A percentile compares a stretch with the other conserved stretches of the same genome.
Evolutionary conservation across 1,140 invertebrate genomes (phyloP).

Genomic region (Carposina sasakii): DNA sequence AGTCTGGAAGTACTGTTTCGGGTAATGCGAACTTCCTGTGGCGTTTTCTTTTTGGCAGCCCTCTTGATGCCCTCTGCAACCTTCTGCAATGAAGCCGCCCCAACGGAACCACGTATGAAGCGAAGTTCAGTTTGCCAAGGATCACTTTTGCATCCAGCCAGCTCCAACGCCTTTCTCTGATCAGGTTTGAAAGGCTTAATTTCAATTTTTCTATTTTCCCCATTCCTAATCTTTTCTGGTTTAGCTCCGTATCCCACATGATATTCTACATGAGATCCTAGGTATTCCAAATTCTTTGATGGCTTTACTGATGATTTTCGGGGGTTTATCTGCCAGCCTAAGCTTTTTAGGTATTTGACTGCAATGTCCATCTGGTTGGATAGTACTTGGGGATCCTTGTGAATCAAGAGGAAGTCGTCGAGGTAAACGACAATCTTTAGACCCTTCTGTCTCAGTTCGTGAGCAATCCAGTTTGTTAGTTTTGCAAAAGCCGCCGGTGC

Average conservation of each 20-base stretch:
- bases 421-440: background rate
- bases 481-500: slow-evolving; percentile 27
- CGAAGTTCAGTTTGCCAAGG: slow-evolving; percentile 41
- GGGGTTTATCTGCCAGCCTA: background rate
- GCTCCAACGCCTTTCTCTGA: background rate
- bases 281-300: background rate
- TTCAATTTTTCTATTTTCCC: background rate
- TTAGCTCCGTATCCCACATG: background rate
- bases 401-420: background rate
- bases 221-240: background rate
- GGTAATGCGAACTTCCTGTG: background rate
- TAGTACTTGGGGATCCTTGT: background rate
- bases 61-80: slow-evolving; percentile 29
- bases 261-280: too few species aligned
- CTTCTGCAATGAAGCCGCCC: slow-evolving; percentile 40
- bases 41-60: slow-evolving; percentile 5
- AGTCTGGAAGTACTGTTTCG: background rate
- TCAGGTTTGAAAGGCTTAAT: background rate
- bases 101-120: slow-evolving; percentile 70
- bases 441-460: background rate
- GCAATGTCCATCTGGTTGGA: background rate
- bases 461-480: slow-evolving; percentile 28
- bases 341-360: background rate
- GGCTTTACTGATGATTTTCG: background rate
- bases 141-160: background rate